Percentiles rank a stretch among this genome's conserved stretches.
Conservation (phyloP, 2,113 vertebrate species). For the Machaerirhynchus nigripectus region DNA sequence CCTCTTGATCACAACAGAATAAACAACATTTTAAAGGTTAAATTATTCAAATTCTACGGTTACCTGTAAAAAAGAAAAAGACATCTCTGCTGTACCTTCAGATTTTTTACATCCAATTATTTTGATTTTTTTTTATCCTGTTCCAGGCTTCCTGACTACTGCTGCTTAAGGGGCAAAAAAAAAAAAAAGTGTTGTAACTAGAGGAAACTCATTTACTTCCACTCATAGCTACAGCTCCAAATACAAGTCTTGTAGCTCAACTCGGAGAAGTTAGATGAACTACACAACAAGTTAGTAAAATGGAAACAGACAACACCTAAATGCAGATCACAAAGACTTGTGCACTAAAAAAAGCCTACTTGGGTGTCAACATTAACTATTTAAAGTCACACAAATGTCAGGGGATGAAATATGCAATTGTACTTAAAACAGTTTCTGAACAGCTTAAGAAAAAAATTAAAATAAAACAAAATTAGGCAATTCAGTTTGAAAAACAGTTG, state of each 20-base stretch:
- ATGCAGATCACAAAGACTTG: background rate
- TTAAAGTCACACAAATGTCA: background rate
- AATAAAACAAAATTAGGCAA: background rate
- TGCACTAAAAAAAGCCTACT: background rate
- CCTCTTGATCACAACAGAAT: constrained; percentile 73
- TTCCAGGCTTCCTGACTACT: constrained; percentile 32
- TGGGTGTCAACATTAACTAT: background rate
- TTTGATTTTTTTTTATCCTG: constrained; percentile 51
- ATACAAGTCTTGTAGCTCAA: constrained; percentile 8
- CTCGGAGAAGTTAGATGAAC: constrained; percentile 37
- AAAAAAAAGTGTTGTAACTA: background rate
- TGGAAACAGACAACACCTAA: constrained; percentile 18
- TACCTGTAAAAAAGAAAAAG: constrained; percentile 38
- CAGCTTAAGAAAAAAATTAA: background rate
- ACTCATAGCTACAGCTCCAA: constrained; percentile 28
- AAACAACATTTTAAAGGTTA: constrained; percentile 77
- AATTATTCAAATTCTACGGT: constrained; percentile 72
- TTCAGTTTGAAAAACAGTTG: background rate
- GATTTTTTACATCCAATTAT: constrained; percentile 61
- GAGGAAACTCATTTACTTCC: constrained; percentile 40
- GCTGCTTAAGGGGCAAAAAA: constrained; percentile 11
- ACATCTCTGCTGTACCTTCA: constrained; percentile 51
- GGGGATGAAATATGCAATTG: background rate
- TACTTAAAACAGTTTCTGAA: background rate
- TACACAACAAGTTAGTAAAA: constrained; percentile 27